These are phyloP conservation scores for Eurystomus glaucurus DNA, from an alignment of 2,797 vertebrate genomes.

Conservation along the genomic window DNA sequence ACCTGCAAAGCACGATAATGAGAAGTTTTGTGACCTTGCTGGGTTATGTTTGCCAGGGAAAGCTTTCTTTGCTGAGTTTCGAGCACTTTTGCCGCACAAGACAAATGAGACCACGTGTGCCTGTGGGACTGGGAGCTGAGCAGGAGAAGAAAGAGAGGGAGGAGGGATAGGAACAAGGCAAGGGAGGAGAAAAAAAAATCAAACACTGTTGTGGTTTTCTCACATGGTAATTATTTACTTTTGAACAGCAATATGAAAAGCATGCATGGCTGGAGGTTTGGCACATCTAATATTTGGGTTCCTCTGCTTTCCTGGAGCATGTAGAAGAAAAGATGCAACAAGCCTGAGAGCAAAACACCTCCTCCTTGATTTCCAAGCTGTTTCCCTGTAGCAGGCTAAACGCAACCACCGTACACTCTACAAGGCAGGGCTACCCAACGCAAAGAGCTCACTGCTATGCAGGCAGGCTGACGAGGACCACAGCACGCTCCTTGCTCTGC, in stretches of 20 bases:
- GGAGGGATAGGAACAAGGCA: neutral
- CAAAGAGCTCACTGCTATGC: neutral
- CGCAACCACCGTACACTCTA: fast-evolving
- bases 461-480: fast-evolving
- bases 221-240: constrained; percentile 53
- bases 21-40: neutral
- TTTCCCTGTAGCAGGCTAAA: neutral
- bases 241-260: constrained; percentile 34
- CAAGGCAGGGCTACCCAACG: fast-evolving
- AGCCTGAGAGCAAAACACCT: neutral
- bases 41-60: neutral
- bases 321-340: neutral
- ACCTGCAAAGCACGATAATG: fast-evolving
- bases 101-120: neutral
- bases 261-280: neutral
- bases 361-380: neutral
- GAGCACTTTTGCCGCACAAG: neutral
- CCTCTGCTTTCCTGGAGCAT: neutral
- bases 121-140: neutral
- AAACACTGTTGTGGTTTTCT: neutral
- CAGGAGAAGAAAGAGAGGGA: neutral
- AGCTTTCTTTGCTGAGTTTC: neutral
- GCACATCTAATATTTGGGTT: neutral
- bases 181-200: neutral
- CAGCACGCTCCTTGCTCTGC: fast-evolving